Evolutionary conservation across 2,113 vertebrate species (phyloP), one percentile per base, ranked within the genome.

Genomic region (Ciconia boyciana): DNA sequence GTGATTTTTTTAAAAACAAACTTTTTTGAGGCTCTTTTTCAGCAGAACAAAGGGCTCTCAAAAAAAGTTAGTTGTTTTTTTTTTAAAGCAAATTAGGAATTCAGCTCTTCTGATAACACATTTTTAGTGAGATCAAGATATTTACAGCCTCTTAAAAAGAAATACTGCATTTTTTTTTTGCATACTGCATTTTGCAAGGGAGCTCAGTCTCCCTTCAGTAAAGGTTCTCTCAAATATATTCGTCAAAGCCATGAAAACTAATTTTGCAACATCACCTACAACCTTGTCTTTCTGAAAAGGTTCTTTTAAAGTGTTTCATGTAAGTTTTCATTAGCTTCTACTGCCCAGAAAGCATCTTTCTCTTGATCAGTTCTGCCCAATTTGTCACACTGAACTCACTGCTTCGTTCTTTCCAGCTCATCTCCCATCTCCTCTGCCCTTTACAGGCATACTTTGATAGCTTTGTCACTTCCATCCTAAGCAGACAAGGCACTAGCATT

Each of bases 401-500:
- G 70, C 22, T 76, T 49, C 4, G 0, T 34, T 58, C 89, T 72
- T 70, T 44, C 77, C 81, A 82, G 81, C 61, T 86, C 80, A 48
- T 62, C 41, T 92, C 82, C 54, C 68, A 18, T 22, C 80, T 54
- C 24, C 78, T 39, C 60, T 86, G 86, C 74, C 93, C 84, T 89
- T 39, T 31, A 34, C 61, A 88, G 75, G 11, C 36, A 43, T 7
- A 58, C 74, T 55, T 70, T 22, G 48, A 54, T 24, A 57, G 80
- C 79, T 74, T 41, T 64, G 43, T 16, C 83, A 36, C 68, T 81
- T 82, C 89, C 72, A 64, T 28, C 52, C 69, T 15, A 28, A 89
- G 89, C 83, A 89, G 72, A 91, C 69, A 91, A 89, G 89, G 80
- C 92, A 90, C 70, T 16, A 76, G 39, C 87, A 90, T 51, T 62